Evolutionary conservation across 2,113 vertebrate genomes (phyloP), one percentile per base, ranked within the genome.

Genomic region (Piaya cayana): DNA sequence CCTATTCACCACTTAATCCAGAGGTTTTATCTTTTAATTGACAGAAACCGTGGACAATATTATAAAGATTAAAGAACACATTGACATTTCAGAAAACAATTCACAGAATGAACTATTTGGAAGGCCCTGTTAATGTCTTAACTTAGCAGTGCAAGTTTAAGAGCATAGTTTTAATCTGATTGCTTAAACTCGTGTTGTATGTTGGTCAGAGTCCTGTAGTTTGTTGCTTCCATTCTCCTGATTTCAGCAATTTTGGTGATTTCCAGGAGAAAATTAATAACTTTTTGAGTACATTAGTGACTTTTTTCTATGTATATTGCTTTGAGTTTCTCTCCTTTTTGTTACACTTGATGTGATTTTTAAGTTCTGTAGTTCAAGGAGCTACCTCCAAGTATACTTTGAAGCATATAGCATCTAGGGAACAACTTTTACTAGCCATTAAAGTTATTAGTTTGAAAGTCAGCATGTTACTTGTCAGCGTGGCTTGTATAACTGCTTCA

Each of bases 1-100:
- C 13, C 23, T 82, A n/a, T 77, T 74, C 22, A 72, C 75, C 72
- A 59, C 26, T 81, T 76, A 85, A 58, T 62, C 62, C 32, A 30
- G 30, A 60, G 21, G 23, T 52, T 59, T 56, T 83, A n/a, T 86
- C 32, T 91, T 92, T 88, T 96, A 91, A 60, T 93, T 88, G 74
- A 65, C 42, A 43, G 18, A 59, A 82, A 23, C 37, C 36, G 39
- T 36, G 34, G 59, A 76, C 45, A 90, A 6, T 80, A 79, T 68
- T 88, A 69, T 19, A 21, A 91, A 88, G 72, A 59, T 74, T 63
- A 91, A 91, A 77, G 72, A 93, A 37, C 21, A 45, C 32, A 23
- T 3, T 86, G 88, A 45, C 11, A 32, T 92, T 88, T 92, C 30
- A 39, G 80, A 77, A 70, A 36, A 56, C 32, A 70, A 62, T 62